phyloP scores from a whole-genome alignment of 1,140 invertebrate species.

The Rhyzopertha dominica region DNA sequence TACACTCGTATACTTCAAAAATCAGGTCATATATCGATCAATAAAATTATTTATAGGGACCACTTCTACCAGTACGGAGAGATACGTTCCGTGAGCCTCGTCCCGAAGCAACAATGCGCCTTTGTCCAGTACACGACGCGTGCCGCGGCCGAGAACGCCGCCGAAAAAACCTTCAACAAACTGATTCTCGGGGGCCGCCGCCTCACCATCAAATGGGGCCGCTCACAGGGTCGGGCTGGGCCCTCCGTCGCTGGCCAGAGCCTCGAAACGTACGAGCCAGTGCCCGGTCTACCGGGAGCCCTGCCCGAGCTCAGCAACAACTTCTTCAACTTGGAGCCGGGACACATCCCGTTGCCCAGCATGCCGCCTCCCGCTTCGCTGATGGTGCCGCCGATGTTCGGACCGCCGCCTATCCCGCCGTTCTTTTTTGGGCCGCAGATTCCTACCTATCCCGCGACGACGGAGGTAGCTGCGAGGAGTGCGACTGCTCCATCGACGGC shows the following conservation, averaged over 20 bases:
- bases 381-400: constrained; percentile 49
- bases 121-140: constrained; percentile 96
- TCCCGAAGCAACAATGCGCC: constrained; percentile 92
- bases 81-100: constrained; percentile 87
- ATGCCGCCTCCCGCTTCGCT: constrained; percentile 55
- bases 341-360: constrained; percentile 48
- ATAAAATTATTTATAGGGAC: constrained; percentile 54
- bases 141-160: constrained; percentile 84
- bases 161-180: constrained; percentile 96
- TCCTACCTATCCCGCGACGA: constrained; percentile 52
- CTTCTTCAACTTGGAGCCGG: constrained; percentile 71
- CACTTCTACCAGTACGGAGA: constrained; percentile 99
- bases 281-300: constrained; percentile 81
- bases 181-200: constrained; percentile 80
- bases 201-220: constrained; percentile 95
- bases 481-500: constrained; percentile 39
- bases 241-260: constrained; percentile 33
- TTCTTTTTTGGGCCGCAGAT: constrained; percentile 57
- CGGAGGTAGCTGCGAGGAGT: constrained; percentile 37
- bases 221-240: constrained; percentile 60
- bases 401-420: constrained; percentile 49
- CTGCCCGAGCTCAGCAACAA: constrained; percentile 72
- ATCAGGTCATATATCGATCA: too few relatives aligned
- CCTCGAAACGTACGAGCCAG: constrained; percentile 65
- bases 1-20: too few relatives aligned